Conservation (phyloP, 37 sponge, comb jelly and placozoan species). For the Tethya wilhelma region DNA sequence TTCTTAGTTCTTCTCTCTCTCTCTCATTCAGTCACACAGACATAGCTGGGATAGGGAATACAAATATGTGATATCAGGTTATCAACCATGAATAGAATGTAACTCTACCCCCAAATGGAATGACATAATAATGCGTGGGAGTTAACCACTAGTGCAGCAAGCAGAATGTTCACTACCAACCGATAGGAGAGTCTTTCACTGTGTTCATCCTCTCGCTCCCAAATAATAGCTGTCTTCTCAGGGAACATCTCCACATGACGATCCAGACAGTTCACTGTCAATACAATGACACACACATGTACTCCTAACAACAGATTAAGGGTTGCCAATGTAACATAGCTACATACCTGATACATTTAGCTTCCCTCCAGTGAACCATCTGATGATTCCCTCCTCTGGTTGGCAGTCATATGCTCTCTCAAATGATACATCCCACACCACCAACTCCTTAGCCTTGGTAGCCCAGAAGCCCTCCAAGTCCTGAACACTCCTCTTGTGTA, state of each 20-base stretch:
- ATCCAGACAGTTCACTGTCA: conserved; percentile 69
- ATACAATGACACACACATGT: background rate
- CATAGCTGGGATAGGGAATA: too few species aligned
- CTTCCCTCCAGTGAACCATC: conserved; percentile 58
- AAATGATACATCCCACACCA: conserved; percentile 34
- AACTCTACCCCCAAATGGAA: conserved; percentile 43
- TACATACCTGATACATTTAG: conserved; percentile 61
- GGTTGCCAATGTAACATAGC: background rate
- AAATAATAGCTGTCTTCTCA: conserved; percentile 57
- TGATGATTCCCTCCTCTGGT: conserved; percentile 22
- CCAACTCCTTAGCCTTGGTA: conserved; percentile 23
- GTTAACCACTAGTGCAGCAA: background rate
- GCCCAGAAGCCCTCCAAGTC: conserved; percentile 53
- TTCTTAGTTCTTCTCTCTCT: too few species aligned
- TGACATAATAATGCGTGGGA: too few species aligned
- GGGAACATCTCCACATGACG: conserved; percentile 45
- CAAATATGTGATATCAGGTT: too few species aligned
- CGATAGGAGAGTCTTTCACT: conserved; percentile 58
- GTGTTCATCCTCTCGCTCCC: conserved; percentile 79
- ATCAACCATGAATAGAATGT: too few species aligned
- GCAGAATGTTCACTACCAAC: conserved; percentile 33
- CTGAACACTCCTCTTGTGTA: background rate
- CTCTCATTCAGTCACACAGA: too few species aligned
- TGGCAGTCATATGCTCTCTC: conserved; percentile 40
- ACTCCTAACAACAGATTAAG: background rate